Base-by-base conservation (phyloP, 64 coral and sea anemone species). In the Stylophora pistillata region DNA sequence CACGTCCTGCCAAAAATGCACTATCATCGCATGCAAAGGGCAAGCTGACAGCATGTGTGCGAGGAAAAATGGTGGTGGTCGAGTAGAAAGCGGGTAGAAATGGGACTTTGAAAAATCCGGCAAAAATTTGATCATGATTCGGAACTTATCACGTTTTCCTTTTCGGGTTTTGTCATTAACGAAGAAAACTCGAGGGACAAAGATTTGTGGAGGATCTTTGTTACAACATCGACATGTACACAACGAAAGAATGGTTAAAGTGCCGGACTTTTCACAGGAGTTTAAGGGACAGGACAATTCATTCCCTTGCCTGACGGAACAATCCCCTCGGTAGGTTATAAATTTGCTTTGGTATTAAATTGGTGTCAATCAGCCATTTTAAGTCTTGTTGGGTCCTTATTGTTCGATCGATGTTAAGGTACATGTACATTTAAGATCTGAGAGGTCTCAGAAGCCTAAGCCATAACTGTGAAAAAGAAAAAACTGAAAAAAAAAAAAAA, bases 221-320 rank as follows among this genome's bases (percentile, higher is more conserved):
- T 20, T n/a, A 15, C 62, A 68, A 68, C 62, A 10, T 53, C 60
- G 60, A 84, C 5, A 53, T 70, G 23, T 70, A 28, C 80, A 84
- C 33, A 61, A 84, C 23, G 80, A 70, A 29, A 53, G 33, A 23
- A 84, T 56, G 23, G 71, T 91, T 12, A 91, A 86, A 71, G 88
- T 96, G 28, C 94, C 94, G 7, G 94, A 96, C 87, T 78, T 96
- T 72, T 87, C 84, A 1, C 94, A 96, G 55, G 94, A 96, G 41
- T 96, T 96, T 53, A 96, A 90, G 60, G 94, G 94, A 89, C 92
- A 89, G 81, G 91, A 96, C 30, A 73, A 91, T 17, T 81, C 86
- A 79, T 96, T 96, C 60, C 94, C 94, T 29, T 96, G 94, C 85
- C 47, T 96, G 52, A 55, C 88, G 20, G 94, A 96, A 41, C 64